A percentile compares a stretch with the other conserved stretches of the same genome.
phyloP scores from a whole-genome alignment of 2,113 vertebrate genomes.

The Barbus barbus region DNA sequence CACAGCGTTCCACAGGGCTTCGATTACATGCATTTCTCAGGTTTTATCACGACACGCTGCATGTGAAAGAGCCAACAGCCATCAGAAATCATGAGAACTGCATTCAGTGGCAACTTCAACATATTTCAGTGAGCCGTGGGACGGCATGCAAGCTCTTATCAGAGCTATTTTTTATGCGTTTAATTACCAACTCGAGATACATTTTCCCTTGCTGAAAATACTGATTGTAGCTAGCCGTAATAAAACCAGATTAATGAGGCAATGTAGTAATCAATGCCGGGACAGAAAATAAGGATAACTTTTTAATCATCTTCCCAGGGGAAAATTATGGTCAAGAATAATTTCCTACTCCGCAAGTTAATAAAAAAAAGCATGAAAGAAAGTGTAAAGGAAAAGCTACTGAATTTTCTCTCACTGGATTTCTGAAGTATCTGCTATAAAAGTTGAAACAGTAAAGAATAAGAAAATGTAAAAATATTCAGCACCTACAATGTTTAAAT shows the following conservation, averaged over 20 bases:
- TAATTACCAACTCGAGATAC: slow-evolving; percentile 17
- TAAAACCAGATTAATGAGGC: slow-evolving; percentile 34
- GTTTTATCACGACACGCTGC: slow-evolving; percentile 54
- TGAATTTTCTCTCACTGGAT: not conserved
- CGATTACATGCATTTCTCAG: slow-evolving; percentile 52
- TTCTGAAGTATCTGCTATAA: not conserved
- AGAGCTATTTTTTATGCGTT: slow-evolving; percentile 1
- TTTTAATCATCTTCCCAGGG: slow-evolving; percentile 23
- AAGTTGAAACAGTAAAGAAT: slow-evolving; percentile 1
- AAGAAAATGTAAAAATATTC: slow-evolving; percentile 43
- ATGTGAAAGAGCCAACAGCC: slow-evolving; percentile 52
- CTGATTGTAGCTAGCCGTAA: not conserved
- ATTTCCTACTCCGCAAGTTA: slow-evolving; percentile 6
- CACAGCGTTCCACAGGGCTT: slow-evolving; percentile 55
- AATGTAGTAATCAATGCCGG: slow-evolving; percentile 27
- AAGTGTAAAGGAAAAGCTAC: not conserved
- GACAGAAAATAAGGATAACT: slow-evolving; percentile 27
- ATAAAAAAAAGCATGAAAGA: not conserved
- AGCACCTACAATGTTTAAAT: not conserved
- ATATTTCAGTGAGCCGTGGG: slow-evolving; percentile 43
- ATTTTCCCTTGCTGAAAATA: slow-evolving; percentile 4
- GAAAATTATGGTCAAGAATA: slow-evolving; percentile 21
- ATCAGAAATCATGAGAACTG: slow-evolving; percentile 42
- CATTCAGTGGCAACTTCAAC: slow-evolving; percentile 49
- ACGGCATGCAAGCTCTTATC: slow-evolving; percentile 2